These are phyloP conservation scores for Conus ventricosus DNA, from an alignment of 1,140 invertebrate species.

Conservation along the genomic window DNA sequence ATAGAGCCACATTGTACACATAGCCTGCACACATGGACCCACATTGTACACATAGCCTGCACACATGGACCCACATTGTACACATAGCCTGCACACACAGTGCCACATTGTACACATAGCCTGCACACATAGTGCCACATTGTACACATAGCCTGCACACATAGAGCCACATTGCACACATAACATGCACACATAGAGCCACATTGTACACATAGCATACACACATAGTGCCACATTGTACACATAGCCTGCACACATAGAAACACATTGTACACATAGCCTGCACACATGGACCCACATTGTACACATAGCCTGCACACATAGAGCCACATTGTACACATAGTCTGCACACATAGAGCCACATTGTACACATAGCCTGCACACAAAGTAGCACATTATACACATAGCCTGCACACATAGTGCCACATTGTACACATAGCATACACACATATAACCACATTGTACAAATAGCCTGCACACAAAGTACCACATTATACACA, in stretches of 20 bases:
- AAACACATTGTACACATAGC: background rate
- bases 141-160: no score
- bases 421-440: constrained; percentile 76
- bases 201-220: constrained; percentile 78
- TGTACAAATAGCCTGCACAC: no score
- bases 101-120: background rate
- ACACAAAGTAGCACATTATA: background rate
- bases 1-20: no score
- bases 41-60: background rate
- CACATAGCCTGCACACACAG: background rate
- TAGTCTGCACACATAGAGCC: background rate
- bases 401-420: no score
- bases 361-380: background rate
- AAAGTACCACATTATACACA: no score
- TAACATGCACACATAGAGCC: no score
- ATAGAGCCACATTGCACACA: no score
- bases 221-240: background rate
- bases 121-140: background rate
- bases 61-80: background rate
- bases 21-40: background rate
- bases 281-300: background rate
- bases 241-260: background rate
- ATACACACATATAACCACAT: no score
- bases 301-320: background rate
- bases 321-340: background rate